Evolutionary conservation across 2,888 invertebrate genomes (phyloP).

Genomic region (Lissocephala sabroskyi): DNA sequence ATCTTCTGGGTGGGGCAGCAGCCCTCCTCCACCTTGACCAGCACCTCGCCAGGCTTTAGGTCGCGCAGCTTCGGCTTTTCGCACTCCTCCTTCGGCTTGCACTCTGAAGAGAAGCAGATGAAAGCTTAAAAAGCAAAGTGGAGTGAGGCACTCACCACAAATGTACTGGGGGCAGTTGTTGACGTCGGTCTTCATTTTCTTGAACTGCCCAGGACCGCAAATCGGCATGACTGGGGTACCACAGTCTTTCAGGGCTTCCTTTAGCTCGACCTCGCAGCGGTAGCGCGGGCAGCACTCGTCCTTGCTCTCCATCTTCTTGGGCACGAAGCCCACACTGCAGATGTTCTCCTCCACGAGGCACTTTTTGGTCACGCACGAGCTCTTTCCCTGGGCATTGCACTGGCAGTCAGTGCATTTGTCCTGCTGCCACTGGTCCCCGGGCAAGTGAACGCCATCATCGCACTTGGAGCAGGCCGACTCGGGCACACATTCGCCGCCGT

Average conservation of each 20-base stretch:
- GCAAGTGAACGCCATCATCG: conserved; percentile 79
- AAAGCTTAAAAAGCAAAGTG: neutral
- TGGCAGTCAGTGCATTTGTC: conserved; percentile 83
- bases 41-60: conserved; percentile 78
- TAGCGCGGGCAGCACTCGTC: conserved; percentile 81
- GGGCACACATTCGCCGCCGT: conserved; percentile 82
- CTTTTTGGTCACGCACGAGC: conserved; percentile 78
- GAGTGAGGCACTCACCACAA: conserved; percentile 75
- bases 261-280: conserved; percentile 77
- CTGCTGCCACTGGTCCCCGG: conserved; percentile 78
- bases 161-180: conserved; percentile 82
- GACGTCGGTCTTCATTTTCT: conserved; percentile 78
- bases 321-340: conserved; percentile 77
- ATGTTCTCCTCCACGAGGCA: conserved; percentile 76
- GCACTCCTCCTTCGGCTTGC: conserved; percentile 82
- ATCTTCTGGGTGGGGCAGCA: conserved; percentile 80
- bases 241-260: conserved; percentile 73
- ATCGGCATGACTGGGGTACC: conserved; percentile 79
- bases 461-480: conserved; percentile 81
- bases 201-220: conserved; percentile 81
- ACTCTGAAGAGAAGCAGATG: conserved; percentile 74
- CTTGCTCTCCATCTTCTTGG: conserved; percentile 74
- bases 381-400: conserved; percentile 76
- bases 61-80: conserved; percentile 73
- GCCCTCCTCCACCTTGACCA: conserved; percentile 76